These are phyloP conservation scores for Epizoanthus fatuus DNA, from an alignment of 92 coral and sea anemone species.

Conservation along the genomic window DNA sequence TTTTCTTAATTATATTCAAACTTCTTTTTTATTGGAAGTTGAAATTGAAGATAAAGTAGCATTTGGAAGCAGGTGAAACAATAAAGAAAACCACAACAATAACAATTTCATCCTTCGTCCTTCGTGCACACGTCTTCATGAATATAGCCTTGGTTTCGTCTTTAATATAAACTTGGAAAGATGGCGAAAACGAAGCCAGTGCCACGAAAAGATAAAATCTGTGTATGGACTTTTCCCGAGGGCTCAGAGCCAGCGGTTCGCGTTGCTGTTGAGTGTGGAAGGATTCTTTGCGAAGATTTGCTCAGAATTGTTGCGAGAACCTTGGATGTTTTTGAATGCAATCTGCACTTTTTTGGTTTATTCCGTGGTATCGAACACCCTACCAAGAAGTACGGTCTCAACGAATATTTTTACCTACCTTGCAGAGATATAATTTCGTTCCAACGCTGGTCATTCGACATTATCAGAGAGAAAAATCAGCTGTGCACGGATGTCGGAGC, in stretches of 20 bases:
- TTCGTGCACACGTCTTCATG: background rate
- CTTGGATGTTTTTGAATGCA: slow-evolving; percentile 72
- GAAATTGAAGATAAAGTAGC: background rate
- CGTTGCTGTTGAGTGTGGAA: slow-evolving; percentile 80
- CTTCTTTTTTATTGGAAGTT: slow-evolving; percentile 8
- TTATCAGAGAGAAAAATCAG: slow-evolving; percentile 80
- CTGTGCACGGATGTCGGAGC: slow-evolving; percentile 89
- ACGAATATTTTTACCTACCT: slow-evolving; percentile 82
- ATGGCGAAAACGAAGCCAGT: slow-evolving; percentile 75
- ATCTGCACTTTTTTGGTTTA: slow-evolving; percentile 79
- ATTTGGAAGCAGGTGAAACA: background rate
- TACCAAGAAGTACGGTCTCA: slow-evolving; percentile 80
- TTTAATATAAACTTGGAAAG: background rate
- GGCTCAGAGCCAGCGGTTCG: slow-evolving; percentile 89
- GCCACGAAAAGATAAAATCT: slow-evolving; percentile 75
- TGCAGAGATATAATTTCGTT: slow-evolving; percentile 84
- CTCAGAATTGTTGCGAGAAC: slow-evolving; percentile 78
- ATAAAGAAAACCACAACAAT: background rate
- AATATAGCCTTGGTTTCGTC: background rate
- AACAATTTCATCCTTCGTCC: background rate
- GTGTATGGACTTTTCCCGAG: slow-evolving; percentile 93
- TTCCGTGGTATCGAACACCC: slow-evolving; percentile 91
- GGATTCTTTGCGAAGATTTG: slow-evolving; percentile 78
- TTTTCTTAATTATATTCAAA: background rate
- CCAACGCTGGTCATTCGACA: slow-evolving; percentile 95